These are phyloP conservation scores for Stegophylla sp. DNA, from an alignment of 2,888 invertebrate genomes.

Conservation along the genomic window DNA sequence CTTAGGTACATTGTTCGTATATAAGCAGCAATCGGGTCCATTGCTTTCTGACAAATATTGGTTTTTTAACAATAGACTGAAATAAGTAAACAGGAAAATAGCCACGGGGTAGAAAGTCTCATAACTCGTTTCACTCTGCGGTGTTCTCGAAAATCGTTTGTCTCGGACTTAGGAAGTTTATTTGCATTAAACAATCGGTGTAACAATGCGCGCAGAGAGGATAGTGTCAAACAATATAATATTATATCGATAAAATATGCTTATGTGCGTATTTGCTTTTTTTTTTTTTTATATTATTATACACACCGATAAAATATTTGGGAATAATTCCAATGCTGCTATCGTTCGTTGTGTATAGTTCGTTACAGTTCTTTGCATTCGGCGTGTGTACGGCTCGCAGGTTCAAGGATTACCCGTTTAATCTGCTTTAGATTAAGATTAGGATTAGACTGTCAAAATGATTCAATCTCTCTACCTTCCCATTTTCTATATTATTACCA, in stretches of 20 bases:
- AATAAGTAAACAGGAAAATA: background rate
- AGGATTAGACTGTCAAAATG: slow-evolving; percentile 28
- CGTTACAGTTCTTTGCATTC: slow-evolving; percentile 37
- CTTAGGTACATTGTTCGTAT: no score
- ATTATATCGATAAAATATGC: background rate
- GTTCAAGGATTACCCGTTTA: slow-evolving; percentile 53
- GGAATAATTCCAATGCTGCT: slow-evolving; percentile 1
- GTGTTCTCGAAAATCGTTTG: background rate
- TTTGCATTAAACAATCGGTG: background rate
- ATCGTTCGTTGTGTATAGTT: background rate
- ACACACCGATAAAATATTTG: background rate
- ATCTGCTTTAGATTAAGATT: slow-evolving; percentile 32
- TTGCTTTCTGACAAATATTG: background rate
- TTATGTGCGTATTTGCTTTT: background rate
- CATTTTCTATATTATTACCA: background rate
- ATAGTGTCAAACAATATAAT: background rate
- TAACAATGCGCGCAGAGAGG: background rate
- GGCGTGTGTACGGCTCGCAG: background rate
- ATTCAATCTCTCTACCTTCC: background rate
- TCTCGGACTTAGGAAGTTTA: background rate
- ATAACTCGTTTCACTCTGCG: background rate
- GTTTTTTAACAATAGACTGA: background rate
- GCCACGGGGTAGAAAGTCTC: slow-evolving; percentile 13
- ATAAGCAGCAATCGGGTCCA: background rate
- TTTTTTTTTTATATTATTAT: background rate